Percentiles rank a stretch among this genome's conserved stretches.
These are phyloP conservation scores for Beris chalybata DNA, from an alignment of 2,888 invertebrate species.

Conservation along the genomic window DNA sequence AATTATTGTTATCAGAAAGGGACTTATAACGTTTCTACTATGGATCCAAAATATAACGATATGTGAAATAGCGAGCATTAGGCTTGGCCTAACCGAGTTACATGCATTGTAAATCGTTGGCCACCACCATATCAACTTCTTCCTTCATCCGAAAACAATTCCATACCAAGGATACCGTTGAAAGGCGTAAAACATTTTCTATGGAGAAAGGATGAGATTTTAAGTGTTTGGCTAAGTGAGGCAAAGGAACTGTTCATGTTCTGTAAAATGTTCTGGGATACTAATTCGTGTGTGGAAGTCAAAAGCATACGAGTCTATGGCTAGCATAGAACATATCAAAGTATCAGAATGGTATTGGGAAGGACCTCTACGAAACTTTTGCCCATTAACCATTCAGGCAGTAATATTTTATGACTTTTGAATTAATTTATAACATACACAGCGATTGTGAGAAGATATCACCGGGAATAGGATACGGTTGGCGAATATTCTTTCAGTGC, in stretches of 20 bases:
- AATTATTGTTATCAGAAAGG: slow-evolving; percentile 59
- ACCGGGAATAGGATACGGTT: neutral
- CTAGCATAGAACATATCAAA: slow-evolving; percentile 33
- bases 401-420: slow-evolving; percentile 40
- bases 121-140: slow-evolving; percentile 22
- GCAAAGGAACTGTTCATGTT: slow-evolving; percentile 10
- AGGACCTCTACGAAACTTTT: slow-evolving; percentile 34
- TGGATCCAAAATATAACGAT: slow-evolving; percentile 20
- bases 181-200: slow-evolving; percentile 15
- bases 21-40: slow-evolving; percentile 52
- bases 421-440: slow-evolving; percentile 36
- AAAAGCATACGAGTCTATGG: neutral
- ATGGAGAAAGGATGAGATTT: slow-evolving; percentile 51
- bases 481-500: no score
- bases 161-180: slow-evolving; percentile 6
- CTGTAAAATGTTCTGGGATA: neutral
- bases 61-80: slow-evolving; percentile 29
- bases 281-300: slow-evolving; percentile 22
- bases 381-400: slow-evolving; percentile 40
- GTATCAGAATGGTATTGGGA: slow-evolving; percentile 17
- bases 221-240: slow-evolving; percentile 48
- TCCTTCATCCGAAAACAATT: neutral
- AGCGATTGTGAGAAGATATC: slow-evolving; percentile 30
- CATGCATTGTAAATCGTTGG: slow-evolving; percentile 20
- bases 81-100: slow-evolving; percentile 4